Evolutionary conservation across 1,140 invertebrate species (phyloP), one percentile per base, ranked within the genome.

Genomic region (Pomacea maculata): DNA sequence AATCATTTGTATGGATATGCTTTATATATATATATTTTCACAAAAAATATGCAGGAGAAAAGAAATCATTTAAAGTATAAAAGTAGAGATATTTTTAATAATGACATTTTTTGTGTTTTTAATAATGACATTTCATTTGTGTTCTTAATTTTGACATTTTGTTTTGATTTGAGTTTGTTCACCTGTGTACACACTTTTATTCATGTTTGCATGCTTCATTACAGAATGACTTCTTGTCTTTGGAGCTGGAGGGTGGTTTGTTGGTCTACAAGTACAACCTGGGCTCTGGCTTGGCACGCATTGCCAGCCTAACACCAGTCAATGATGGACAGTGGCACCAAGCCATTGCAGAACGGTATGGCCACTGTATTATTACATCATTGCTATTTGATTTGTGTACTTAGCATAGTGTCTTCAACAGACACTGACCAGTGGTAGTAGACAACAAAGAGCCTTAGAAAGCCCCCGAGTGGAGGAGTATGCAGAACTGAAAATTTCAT

Each of bases 161-260:
- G 57, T 17, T 61, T 61, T 61, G 57, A 61, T 61, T 61, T 61
- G 15, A 15, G 67, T 21, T 12, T 70, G 5, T 14, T 12, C 21
- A 1, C 12, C 1, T 70, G 67, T 70, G 67, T 70, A n/a, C 67
- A 10, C 11, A 21, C 29, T 12, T n/a, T n/a, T 34, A n/a, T n/a
- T 70, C 34, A 52, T 21, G 19, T 45, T 73, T 21, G 52, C 71
- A 25, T 54, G 3, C 3, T 21, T 73, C 1, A 4, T 85, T 84
- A 21, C 79, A 89, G 87, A 82, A 96, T 84, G 98, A 99, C 88
- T 99, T 96, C 89, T 95, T 99, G 93, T 95, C 97, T 15, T 87
- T 99, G n/a, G 94, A 98, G 88, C 93, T 99, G 45, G 94, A 96
- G 89, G 95, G 96, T 88, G 97, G 97, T 12, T 95, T 95, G 88